Evolutionary conservation across 2,797 vertebrate genomes (phyloP).

Genomic region (Platyrinchus mystaceus): DNA sequence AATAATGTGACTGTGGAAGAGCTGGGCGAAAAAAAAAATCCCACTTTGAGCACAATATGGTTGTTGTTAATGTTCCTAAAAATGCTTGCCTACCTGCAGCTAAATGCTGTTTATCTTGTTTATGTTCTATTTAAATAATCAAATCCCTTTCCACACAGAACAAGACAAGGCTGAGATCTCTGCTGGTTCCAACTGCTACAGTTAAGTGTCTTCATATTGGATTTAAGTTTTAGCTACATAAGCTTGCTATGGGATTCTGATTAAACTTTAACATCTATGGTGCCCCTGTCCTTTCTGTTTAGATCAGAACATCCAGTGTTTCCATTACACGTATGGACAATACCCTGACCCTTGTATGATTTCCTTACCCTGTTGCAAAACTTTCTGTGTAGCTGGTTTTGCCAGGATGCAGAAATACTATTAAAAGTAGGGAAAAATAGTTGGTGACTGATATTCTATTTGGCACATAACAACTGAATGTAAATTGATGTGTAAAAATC

Average conservation of each 20-base stretch:
- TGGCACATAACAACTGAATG: background rate
- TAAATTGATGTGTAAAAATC: background rate
- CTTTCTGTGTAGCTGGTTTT: background rate
- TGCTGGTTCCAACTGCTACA: background rate
- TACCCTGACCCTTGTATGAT: background rate
- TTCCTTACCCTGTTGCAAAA: background rate
- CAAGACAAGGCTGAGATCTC: background rate
- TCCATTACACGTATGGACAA: background rate
- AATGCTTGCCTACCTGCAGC: background rate
- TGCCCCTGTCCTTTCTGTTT: background rate
- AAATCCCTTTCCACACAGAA: background rate
- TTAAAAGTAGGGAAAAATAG: background rate
- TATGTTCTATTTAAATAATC: background rate
- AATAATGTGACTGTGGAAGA: background rate
- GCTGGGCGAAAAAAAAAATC: background rate
- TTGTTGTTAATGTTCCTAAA: background rate
- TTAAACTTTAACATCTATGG: background rate
- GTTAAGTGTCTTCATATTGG: background rate
- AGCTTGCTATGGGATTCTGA: background rate
- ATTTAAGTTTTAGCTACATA: background rate
- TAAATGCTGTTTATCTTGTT: background rate
- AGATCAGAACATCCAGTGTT: background rate
- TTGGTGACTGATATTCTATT: background rate
- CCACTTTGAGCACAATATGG: background rate
- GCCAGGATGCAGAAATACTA: background rate